Evolutionary conservation across 1,140 invertebrate genomes (phyloP), one percentile per base, ranked within the genome.

Genomic region (Onthophagus taurus): DNA sequence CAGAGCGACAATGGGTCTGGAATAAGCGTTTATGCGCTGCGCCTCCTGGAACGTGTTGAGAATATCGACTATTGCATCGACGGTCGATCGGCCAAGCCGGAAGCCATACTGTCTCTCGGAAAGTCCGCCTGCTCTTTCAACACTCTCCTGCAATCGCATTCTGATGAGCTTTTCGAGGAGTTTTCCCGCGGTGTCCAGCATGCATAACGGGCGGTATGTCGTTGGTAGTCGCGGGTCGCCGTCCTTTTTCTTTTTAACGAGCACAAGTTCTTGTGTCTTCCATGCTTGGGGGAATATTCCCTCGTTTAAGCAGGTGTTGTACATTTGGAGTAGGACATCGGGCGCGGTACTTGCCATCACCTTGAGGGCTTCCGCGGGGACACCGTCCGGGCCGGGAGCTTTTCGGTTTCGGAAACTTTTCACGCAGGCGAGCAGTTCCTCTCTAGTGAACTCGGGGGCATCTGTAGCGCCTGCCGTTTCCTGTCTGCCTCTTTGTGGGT

Each of bases 61-160:
- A 13, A 49, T 20, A 13, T 18, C 3, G 23, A 41, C 21, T 4
- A 50, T 17, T 2, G 50, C 48, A 11, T 47, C 33, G 4, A 47
- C 18, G 3, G 50, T 47, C 3, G 30, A 43, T 34, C 24, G 41
- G 9, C 44, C 44, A 29, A 31, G 18, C 18, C 44, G 14, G 23
- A 46, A 42, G 11, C 38, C 44, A 42, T 30, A 45, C 30, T 42
- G 30, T 16, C 18, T 36, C 11, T 42, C 7, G 12, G 21, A 17
- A 7, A 45, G 30, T 9, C 23, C 21, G 19, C 19, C 17, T 19
- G 19, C 18, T 2, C 33, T 31, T 12, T 41, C 34, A 9, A 50
- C 17, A 9, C 17, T 17, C 13, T 30, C 17, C 37, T 23, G 23
- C 24, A 50, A 5, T n/a, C 31, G n/a, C 2, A 24, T 35, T 13